A percentile compares a stretch with the other conserved stretches of the same genome.
phyloP scores from a whole-genome alignment of 2,797 vertebrate genomes.

The Esox lucius region DNA sequence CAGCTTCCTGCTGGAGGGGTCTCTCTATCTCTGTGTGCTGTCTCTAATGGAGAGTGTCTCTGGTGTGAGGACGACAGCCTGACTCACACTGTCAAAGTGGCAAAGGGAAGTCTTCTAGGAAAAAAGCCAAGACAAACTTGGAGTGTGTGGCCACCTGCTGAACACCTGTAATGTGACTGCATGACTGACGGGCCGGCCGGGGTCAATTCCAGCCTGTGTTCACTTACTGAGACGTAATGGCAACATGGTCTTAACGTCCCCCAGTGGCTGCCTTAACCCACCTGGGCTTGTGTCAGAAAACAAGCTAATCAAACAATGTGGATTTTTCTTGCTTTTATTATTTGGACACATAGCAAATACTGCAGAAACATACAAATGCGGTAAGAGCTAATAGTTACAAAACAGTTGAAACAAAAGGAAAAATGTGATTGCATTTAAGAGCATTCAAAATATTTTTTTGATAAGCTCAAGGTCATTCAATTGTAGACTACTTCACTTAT shows the following conservation, averaged over 20 bases:
- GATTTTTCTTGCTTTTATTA: constrained; percentile 63
- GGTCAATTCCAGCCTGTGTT: constrained; percentile 1
- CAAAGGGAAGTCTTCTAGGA: neutral
- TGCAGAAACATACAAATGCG: constrained; percentile 72
- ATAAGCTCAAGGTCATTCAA: constrained; percentile 61
- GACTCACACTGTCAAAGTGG: neutral
- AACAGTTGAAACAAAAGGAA: constrained; percentile 79
- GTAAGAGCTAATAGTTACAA: constrained; percentile 70
- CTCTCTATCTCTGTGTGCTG: too few species aligned
- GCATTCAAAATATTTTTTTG: constrained; percentile 72
- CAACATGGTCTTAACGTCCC: neutral
- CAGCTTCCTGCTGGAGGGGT: neutral
- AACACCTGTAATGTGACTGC: neutral
- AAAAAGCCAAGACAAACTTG: neutral
- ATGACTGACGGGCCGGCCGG: neutral
- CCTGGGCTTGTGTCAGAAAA: neutral
- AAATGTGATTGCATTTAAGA: constrained; percentile 91
- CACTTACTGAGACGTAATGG: neutral
- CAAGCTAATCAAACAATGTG: constrained; percentile 11
- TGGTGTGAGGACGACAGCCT: neutral
- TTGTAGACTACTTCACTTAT: constrained; percentile 69
- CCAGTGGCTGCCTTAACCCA: neutral
- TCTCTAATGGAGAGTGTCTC: neutral
- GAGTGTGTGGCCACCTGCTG: constrained; percentile 3
- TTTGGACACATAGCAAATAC: constrained; percentile 76